A percentile compares a stretch with the other conserved stretches of the same genome.
Evolutionary conservation across 2,113 vertebrate genomes (phyloP).

Genomic region (Saccopteryx bilineata): DNA sequence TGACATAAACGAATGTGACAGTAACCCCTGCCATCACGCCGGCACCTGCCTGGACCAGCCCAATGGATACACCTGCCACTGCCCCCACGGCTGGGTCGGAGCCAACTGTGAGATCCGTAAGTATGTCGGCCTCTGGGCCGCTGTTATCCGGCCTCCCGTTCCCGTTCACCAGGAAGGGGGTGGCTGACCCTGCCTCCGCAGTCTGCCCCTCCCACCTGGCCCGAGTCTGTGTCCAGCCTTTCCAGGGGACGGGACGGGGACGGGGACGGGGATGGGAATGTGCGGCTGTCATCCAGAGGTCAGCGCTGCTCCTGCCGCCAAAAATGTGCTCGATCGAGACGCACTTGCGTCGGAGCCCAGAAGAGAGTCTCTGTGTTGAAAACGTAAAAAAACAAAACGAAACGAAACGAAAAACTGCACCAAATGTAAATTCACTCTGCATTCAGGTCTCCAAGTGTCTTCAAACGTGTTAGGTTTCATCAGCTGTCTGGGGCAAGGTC

Average conservation of each 20-base stretch:
- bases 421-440: neutral
- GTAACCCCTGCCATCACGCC: constrained; percentile 96
- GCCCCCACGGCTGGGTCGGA: constrained; percentile 97
- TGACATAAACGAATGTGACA: constrained; percentile 96
- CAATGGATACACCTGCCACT: constrained; percentile 96
- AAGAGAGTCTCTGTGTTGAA: constrained; percentile 20
- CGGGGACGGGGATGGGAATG: neutral
- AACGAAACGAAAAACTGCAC: neutral
- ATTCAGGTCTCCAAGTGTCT: constrained; percentile 25
- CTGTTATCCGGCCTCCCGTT: neutral
- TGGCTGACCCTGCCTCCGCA: accelerated
- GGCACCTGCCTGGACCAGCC: constrained; percentile 97
- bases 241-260: neutral
- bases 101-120: constrained; percentile 98
- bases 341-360: neutral
- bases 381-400: neutral
- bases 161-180: neutral
- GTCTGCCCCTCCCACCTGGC: neutral
- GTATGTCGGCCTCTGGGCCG: constrained; percentile 79
- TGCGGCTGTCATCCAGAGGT: constrained; percentile 71
- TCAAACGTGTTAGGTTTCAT: neutral
- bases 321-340: constrained; percentile 54
- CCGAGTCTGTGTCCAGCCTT: neutral
- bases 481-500: neutral
- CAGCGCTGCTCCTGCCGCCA: constrained; percentile 38